Evolutionary conservation across 2,113 vertebrate genomes (phyloP), one percentile per base, ranked within the genome.

Genomic region (Axis porcinus): DNA sequence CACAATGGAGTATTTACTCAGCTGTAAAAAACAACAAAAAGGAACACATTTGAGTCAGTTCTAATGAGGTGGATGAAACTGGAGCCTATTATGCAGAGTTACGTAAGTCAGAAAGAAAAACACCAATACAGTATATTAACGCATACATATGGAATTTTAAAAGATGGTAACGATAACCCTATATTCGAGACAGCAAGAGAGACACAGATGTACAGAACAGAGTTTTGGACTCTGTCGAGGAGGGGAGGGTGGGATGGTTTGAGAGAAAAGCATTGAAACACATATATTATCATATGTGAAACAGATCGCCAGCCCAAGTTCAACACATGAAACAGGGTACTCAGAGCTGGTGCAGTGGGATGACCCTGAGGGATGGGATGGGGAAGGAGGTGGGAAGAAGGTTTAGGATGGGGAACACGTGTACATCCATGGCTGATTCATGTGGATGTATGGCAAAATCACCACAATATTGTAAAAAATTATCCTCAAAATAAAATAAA

Each of bases 161-260:
- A 70, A 70, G 8, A 67, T 0, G 8, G 17, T 36, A 36, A 36
- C 0, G 17, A 70, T 0, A 1, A 36, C 11, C 5, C 64, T 36
- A 11, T 70, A 11, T 21, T 4, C 0, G 0, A 70, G 64, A 21
- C 17, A 70, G n/a, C 9, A 10, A 21, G 21, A 11, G 64, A 70
- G 64, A 70, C n/a, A 36, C 64, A 70, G 64, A 36, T 36, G 7
- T 0, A 70, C 0, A 70, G 9, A 70, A 36, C 64, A 21, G 8
- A 10, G 17, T 1, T 36, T 70, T 70, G n/a, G 17, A 70, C 64
- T 36, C 5, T 70, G 64, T 21, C 17, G 16, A 70, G 64, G 23
- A 36, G n/a, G n/a, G 9, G 9, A 23, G 9, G 1, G 19, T 12
- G 19, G 64, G 64, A 70, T 70, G 64, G 23, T 36, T 10, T 36